Conservation (phyloP, 2,113 vertebrate genomes). For the Callipepla californica region DNA sequence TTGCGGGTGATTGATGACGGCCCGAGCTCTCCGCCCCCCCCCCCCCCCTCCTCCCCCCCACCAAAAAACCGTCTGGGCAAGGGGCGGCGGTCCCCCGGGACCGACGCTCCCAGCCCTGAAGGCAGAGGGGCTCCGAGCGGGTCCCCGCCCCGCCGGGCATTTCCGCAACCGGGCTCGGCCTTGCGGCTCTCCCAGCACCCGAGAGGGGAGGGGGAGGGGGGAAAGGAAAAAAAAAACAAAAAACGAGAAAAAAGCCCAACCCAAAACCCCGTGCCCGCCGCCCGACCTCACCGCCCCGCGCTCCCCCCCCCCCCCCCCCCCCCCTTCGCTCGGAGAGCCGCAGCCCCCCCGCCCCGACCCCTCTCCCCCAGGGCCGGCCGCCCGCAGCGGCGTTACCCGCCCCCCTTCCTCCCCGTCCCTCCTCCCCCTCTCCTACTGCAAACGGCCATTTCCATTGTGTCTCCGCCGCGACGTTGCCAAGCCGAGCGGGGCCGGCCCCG, state of each 20-base stretch:
- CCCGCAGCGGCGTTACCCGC: background rate
- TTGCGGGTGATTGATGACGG: constrained; percentile 79
- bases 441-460: constrained; percentile 71
- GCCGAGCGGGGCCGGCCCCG: background rate
- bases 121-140: background rate
- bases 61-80: background rate
- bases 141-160: background rate
- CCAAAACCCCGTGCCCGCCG: background rate
- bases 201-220: background rate
- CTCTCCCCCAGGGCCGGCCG: background rate
- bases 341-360: background rate
- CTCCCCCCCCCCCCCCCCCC: too few relatives aligned
- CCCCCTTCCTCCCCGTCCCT: background rate
- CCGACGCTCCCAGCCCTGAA: too few relatives aligned
- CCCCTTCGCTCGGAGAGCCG: too few relatives aligned
- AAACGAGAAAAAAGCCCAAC: background rate
- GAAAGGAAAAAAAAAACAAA: too few relatives aligned
- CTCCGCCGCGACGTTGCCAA: constrained; percentile 12
- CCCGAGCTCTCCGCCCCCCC: constrained; percentile 60
- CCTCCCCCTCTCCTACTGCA: constrained; percentile 1
- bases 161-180: constrained; percentile 34
- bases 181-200: background rate
- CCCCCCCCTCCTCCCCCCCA: background rate
- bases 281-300: too few relatives aligned
- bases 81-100: background rate